phyloP scores from a whole-genome alignment of 2,797 vertebrate species.

The Sebastes hubbsi region DNA sequence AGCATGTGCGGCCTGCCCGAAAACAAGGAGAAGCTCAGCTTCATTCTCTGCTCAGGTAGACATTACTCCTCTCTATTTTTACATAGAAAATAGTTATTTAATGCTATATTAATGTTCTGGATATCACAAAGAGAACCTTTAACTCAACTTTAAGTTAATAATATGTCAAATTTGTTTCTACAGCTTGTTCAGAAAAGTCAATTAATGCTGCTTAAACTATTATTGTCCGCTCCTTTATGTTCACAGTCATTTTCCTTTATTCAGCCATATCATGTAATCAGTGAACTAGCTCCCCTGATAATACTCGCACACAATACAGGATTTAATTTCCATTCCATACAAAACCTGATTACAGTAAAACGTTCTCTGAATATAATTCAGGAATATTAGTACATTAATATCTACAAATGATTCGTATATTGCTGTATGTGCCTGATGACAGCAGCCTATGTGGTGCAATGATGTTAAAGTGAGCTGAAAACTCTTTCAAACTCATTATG shows the following conservation, averaged over 20 bases:
- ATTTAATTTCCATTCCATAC: background rate
- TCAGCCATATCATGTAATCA: constrained; percentile 6
- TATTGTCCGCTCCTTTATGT: background rate
- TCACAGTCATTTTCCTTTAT: background rate
- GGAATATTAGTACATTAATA: background rate
- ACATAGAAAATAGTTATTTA: too few relatives aligned
- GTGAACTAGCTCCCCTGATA: background rate
- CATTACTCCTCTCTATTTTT: too few relatives aligned
- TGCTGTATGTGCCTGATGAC: background rate
- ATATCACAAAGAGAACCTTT: background rate
- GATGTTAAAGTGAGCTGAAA: background rate
- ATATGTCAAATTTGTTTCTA: background rate
- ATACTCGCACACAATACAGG: background rate
- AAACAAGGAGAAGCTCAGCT: too few relatives aligned
- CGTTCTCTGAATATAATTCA: background rate
- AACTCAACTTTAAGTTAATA: background rate
- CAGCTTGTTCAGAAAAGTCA: background rate
- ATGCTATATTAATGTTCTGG: too few relatives aligned
- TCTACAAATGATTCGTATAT: background rate
- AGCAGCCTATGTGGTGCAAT: background rate
- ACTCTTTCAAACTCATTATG: background rate
- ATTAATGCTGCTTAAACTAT: background rate
- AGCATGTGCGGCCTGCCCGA: too few relatives aligned
- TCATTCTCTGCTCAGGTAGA: too few relatives aligned
- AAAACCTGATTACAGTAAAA: background rate